These are phyloP conservation scores for Porites australiensis DNA, from an alignment of 64 coral and sea anemone genomes.

Conservation along the genomic window DNA sequence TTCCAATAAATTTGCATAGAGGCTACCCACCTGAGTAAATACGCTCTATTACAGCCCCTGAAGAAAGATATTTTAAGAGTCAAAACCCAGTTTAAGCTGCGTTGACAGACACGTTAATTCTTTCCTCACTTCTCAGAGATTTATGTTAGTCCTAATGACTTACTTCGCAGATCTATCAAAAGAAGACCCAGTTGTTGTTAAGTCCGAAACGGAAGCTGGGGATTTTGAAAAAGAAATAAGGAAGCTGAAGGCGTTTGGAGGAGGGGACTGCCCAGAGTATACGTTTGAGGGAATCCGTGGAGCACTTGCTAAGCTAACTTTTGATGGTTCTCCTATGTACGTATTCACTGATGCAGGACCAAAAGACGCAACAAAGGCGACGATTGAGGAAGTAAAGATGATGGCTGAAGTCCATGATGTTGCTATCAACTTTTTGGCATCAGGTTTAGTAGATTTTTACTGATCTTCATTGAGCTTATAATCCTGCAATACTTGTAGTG, in stretches of 20 bases:
- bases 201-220: constrained; percentile 19
- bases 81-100: too few species aligned
- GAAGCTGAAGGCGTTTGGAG: constrained; percentile 45
- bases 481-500: too few species aligned
- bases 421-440: constrained; percentile 76
- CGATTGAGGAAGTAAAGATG: constrained; percentile 36
- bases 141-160: too few species aligned
- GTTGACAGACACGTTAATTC: too few species aligned
- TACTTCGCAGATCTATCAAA: too few species aligned
- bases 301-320: constrained; percentile 57
- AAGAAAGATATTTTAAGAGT: too few species aligned
- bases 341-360: constrained; percentile 91
- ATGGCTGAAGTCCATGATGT: constrained; percentile 48
- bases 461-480: too few species aligned
- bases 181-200: constrained; percentile 27
- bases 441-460: constrained; percentile 18
- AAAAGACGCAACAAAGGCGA: constrained; percentile 68
- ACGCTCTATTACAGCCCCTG: too few species aligned
- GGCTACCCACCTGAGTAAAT: too few species aligned
- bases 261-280: constrained; percentile 75
- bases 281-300: constrained; percentile 82
- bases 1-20: too few species aligned
- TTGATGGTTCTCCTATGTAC: constrained; percentile 80
- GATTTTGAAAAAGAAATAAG: constrained; percentile 76
- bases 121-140: too few species aligned